These are phyloP conservation scores for Melitaea athalia DNA, from an alignment of 2,888 invertebrate genomes.

Conservation along the genomic window DNA sequence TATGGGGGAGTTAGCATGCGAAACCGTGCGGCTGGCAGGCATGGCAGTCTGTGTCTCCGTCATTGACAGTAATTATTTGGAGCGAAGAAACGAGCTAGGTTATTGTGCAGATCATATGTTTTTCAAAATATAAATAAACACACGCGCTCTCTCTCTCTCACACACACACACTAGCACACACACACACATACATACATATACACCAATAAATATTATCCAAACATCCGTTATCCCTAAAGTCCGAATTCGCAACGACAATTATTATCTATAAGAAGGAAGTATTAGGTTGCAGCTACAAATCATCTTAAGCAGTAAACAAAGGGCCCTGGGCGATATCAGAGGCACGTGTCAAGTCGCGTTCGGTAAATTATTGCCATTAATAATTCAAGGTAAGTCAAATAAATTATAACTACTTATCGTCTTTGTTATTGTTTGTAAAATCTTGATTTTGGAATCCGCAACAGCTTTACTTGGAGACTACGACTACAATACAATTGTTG, in stretches of 20 bases:
- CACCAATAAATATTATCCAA: background rate
- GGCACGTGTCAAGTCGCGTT: conserved; percentile 36
- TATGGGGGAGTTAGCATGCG: too few relatives aligned
- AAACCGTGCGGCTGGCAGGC: too few relatives aligned
- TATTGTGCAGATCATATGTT: too few relatives aligned
- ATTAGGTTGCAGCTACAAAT: conserved; percentile 35
- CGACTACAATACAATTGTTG: too few relatives aligned
- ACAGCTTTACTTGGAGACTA: too few relatives aligned
- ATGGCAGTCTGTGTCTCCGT: too few relatives aligned
- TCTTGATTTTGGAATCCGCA: conserved; percentile 5
- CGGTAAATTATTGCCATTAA: conserved; percentile 44
- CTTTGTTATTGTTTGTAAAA: conserved; percentile 11
- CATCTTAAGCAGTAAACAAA: conserved; percentile 38
- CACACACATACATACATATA: background rate
- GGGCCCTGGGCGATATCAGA: conserved; percentile 31
- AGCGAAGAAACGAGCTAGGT: too few relatives aligned
- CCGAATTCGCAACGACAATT: background rate
- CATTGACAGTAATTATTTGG: too few relatives aligned
- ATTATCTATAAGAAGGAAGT: conserved; percentile 29
- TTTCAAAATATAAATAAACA: too few relatives aligned
- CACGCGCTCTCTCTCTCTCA: too few relatives aligned
- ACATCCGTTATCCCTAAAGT: background rate
- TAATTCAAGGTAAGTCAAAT: conserved; percentile 38
- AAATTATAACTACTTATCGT: conserved; percentile 32
- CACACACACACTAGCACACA: background rate